phyloP scores from a whole-genome alignment of 2,113 vertebrate species.

The Protobothrops flavoviridis region DNA sequence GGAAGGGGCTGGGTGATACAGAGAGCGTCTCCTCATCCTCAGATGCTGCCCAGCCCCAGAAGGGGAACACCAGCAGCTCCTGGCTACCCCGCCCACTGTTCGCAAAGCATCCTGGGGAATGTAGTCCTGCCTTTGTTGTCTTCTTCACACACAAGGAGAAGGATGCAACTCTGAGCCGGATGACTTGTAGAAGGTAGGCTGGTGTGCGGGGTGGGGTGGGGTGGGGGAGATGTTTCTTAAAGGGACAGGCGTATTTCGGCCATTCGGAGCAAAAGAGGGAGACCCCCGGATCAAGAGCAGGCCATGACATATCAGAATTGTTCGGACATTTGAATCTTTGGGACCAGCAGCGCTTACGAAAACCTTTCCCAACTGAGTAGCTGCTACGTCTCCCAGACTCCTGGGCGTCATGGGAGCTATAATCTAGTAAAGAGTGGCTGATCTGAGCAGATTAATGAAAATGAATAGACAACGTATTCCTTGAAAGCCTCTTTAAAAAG shows the following conservation, averaged over 20 bases:
- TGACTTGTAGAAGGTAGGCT: not conserved
- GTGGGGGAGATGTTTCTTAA: not conserved
- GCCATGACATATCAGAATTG: not conserved
- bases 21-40: not conserved
- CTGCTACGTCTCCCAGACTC: not conserved
- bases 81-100: not conserved
- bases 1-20: not conserved
- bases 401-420: not conserved
- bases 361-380: not conserved
- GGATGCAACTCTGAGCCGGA: not conserved
- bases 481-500: not conserved
- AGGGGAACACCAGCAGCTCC: not conserved
- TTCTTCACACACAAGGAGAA: not conserved
- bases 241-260: not conserved
- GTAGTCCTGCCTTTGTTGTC: slow-evolving; percentile 25
- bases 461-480: not conserved
- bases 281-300: not conserved
- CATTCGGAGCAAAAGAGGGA: not conserved
- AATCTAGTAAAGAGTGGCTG: not conserved
- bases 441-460: not conserved
- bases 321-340: not conserved
- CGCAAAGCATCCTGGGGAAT: not conserved
- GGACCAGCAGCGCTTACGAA: not conserved
- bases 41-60: not conserved
- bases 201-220: not conserved